Evolutionary conservation across 2,888 invertebrate genomes (phyloP), one percentile per base, ranked within the genome.

Genomic region (Villa cingulata): DNA sequence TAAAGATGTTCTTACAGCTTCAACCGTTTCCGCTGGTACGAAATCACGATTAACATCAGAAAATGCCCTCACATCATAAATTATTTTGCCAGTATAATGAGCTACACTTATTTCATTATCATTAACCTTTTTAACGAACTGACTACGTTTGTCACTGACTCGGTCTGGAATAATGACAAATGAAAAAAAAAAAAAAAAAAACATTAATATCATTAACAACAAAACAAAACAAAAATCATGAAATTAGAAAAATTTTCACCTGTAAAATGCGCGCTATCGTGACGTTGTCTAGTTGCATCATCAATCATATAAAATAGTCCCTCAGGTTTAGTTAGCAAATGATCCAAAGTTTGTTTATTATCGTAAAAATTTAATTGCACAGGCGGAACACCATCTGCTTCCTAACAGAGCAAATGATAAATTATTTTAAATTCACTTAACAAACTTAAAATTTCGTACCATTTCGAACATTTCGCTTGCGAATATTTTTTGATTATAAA

Each of bases 31-130:
- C 0, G 86, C 86, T 1, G 91, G 86, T 15, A 92, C 73, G 61
- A 90, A 90, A 64, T 94, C 92, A 46, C 88, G 80, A 70, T 95
- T 95, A 65, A 87, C 89, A 58, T 86, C 85, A 20, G 86, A 76
- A 73, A 94, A 86, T 61, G 87, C 84, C 53, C 79, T 75, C 0
- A 81, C 81, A 58, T 87, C 84, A 64, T 95, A 95, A 56, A 76
- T 79, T 15, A 92, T 81, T 69, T 83, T 85, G 17, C 94, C 92
- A 15, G 91, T 90, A 62, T 86, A 95, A 69, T 95, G 95, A 20
- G 88, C 83, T 20, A 94, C 80, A 23, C 81, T 80, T 59, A 94
- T 90, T 64, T 83, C 81, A 60, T 82, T 78, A 43, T 73, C 73
- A 43, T 63, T 63, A 50, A 63, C 62, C 51, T 64, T 63, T 55